Percentiles rank a stretch among this genome's conserved stretches.
phyloP scores from a whole-genome alignment of 1,140 invertebrate species.

The Argopecten irradians region DNA sequence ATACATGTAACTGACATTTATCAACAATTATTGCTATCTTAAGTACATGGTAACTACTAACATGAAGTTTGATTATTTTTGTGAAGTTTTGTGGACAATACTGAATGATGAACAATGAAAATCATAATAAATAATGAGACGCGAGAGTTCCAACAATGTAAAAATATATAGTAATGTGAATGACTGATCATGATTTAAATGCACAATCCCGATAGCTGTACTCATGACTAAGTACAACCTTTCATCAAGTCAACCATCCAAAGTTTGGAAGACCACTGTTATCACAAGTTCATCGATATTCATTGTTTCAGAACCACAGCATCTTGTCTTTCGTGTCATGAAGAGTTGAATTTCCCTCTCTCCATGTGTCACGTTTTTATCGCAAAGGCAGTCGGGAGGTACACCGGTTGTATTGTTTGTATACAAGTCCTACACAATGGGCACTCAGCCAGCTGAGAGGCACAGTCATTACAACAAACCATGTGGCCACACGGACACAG shows the following conservation, averaged over 20 bases:
- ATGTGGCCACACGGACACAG: conserved; percentile 95
- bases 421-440: conserved; percentile 85
- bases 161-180: background rate
- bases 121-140: background rate
- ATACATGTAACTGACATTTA: no score
- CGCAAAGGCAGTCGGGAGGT: conserved; percentile 50
- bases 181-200: background rate
- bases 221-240: background rate
- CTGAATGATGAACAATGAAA: background rate
- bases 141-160: background rate
- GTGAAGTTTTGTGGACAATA: background rate
- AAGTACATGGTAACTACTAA: background rate
- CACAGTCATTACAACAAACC: conserved; percentile 89
- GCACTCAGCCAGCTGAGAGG: conserved; percentile 86
- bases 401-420: conserved; percentile 63
- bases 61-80: background rate
- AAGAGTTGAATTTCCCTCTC: background rate
- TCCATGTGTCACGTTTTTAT: background rate
- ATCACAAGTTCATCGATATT: background rate
- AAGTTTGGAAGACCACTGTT: background rate
- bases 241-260: background rate
- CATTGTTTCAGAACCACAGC: background rate
- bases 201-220: background rate
- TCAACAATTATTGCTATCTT: background rate
- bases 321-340: background rate